Evolutionary conservation across 2,888 invertebrate genomes (phyloP).

Genomic region (Hetaerina titia): DNA sequence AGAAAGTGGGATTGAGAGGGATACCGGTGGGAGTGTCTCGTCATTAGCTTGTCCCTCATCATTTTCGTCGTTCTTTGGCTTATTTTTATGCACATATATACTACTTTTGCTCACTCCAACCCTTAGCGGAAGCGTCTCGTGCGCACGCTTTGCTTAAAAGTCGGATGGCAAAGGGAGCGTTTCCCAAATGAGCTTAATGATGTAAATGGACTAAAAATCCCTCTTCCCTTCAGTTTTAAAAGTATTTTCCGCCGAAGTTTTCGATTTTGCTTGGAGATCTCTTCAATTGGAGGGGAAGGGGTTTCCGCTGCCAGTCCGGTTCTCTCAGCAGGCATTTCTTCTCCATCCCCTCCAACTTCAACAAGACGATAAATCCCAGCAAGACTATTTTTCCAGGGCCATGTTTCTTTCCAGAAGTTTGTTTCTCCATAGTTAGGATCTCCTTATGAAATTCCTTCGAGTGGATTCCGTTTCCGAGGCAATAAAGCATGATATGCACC

Average conservation of each 20-base stretch:
- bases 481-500: not conserved
- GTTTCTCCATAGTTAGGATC: not conserved
- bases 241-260: slow-evolving; percentile 21
- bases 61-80: not conserved
- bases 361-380: slow-evolving; percentile 1
- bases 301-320: not conserved
- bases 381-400: slow-evolving; percentile 16
- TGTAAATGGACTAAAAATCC: slow-evolving; percentile 31
- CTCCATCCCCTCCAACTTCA: not conserved
- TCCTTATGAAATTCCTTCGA: not conserved
- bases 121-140: not conserved
- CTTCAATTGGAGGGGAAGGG: not conserved
- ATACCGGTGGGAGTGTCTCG: not conserved
- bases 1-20: not conserved
- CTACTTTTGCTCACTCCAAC: not conserved
- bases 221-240: slow-evolving; percentile 7
- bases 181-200: slow-evolving; percentile 35
- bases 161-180: not conserved
- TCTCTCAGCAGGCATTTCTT: not conserved
- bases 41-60: not conserved
- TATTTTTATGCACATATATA: not conserved
- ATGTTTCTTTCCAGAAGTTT: slow-evolving; percentile 14
- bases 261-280: slow-evolving; percentile 29
- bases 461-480: not conserved
- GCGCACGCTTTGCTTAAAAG: not conserved